phyloP scores from a whole-genome alignment of 2,888 invertebrate species.

The Mycalesis mineus region DNA sequence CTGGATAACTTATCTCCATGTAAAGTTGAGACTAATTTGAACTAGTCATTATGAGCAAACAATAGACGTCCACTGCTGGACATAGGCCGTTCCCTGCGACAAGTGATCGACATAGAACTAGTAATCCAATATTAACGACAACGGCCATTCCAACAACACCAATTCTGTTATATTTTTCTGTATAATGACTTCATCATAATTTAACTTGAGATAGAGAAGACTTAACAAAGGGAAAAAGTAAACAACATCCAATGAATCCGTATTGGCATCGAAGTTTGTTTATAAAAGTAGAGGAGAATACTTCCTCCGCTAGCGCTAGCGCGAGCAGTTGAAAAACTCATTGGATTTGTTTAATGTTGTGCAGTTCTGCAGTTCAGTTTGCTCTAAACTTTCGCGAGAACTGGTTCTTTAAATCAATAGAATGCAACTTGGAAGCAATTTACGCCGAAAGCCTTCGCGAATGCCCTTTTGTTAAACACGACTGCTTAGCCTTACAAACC shows the following conservation, averaged over 20 bases:
- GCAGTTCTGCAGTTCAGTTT: slow-evolving; percentile 8
- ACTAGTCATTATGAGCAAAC: no score
- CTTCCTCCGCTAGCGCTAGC: background rate
- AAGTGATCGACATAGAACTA: no score
- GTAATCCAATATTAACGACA: no score
- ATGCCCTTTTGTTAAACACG: background rate
- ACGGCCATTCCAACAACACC: no score
- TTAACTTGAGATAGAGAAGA: no score
- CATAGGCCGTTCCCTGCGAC: no score
- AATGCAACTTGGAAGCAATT: slow-evolving; percentile 11
- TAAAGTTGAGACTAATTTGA: no score
- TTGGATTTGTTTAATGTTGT: slow-evolving; percentile 15
- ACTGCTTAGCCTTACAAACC: background rate
- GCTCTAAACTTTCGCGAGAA: slow-evolving; percentile 2
- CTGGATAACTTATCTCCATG: no score
- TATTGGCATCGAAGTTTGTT: slow-evolving; percentile 2
- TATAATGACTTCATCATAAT: no score
- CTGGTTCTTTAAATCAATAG: slow-evolving; percentile 10
- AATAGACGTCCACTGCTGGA: no score
- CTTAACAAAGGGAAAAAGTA: no score
- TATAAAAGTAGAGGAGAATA: background rate
- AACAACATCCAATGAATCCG: background rate
- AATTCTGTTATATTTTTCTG: no score
- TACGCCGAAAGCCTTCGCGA: background rate
- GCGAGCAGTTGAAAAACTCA: slow-evolving; percentile 12